Base-by-base conservation (phyloP, 2,888 invertebrate genomes). In the Hydropsyche betteni region DNA sequence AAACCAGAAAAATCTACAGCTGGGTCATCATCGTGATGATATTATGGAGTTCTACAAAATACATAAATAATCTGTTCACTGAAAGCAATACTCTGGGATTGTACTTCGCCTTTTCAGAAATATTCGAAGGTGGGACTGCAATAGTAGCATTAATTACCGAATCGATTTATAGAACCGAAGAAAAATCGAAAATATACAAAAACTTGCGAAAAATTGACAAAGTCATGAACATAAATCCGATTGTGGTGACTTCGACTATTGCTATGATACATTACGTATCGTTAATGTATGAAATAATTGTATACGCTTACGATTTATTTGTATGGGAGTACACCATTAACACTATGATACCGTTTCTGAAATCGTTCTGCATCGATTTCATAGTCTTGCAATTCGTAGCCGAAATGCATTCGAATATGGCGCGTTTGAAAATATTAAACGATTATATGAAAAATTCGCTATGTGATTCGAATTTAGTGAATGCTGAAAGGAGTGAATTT, bases 341-440 rank as follows among this genome's bases (percentile, higher is more conserved):
- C 3, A 10, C 6, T 44, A 8, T 44, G 44, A 8, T 44, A 10
- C 10, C 44, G 10, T 44, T 44, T 2, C 10, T 55, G 16, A 55
- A 55, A 55, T 0, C 55, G 6, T 2, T 55, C 12, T 12, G 8
- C 55, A 55, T 55, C 10, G 55, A 55, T 1, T 14, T 55, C 2
- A 10, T n/a, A n/a, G 12, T 55, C 6, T 6, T 55, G 55, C 55
- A 55, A n/a, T 55, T 14, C 16, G 55, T 16, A 8, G 5, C 2
- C 12, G 55, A 55, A 55, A 55, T 55, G 55, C 55, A 55, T 55
- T 55, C 55, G 12, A 55, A 55, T 55, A 3, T 55, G 55, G n/a
- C 55, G 2, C 55, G 55, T 14, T 5, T 55, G 55, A 55, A n/a
- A 55, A 55, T 55, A 2, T 1, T 55, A 12, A 55, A 55, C 4